A percentile compares a stretch with the other conserved stretches of the same genome.
phyloP scores from a whole-genome alignment of 2,888 invertebrate species.

The Pasiphila rectangulata region DNA sequence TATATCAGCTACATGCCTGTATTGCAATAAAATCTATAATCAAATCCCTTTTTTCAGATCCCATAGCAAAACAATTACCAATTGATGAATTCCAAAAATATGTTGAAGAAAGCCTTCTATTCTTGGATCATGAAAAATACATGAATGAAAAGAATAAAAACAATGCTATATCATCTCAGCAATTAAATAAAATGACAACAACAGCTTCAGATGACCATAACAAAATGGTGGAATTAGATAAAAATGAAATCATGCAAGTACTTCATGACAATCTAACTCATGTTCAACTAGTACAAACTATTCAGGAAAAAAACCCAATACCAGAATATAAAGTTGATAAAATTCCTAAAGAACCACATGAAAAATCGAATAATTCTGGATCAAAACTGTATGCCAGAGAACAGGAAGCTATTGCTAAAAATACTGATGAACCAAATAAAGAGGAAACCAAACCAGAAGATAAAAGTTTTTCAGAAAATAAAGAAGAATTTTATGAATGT shows the following conservation, averaged over 20 bases:
- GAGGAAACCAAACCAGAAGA: too few relatives aligned
- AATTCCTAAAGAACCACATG: too few relatives aligned
- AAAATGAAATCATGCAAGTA: not conserved
- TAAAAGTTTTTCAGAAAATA: not conserved
- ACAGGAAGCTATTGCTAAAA: not conserved
- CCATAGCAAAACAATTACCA: not conserved
- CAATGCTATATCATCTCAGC: not conserved
- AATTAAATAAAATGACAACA: not conserved
- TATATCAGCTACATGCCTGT: too few relatives aligned
- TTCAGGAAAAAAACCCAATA: too few relatives aligned
- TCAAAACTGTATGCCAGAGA: too few relatives aligned
- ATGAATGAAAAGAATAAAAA: not conserved
- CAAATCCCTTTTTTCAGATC: not conserved
- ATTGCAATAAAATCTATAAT: too few relatives aligned
- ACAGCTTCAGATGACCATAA: not conserved
- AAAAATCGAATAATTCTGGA: too few relatives aligned
- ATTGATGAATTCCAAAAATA: slow-evolving; percentile 19
- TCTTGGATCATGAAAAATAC: slow-evolving; percentile 9
- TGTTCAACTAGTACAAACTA: too few relatives aligned
- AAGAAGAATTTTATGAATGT: not conserved
- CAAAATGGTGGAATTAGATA: too few relatives aligned
- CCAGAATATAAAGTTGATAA: too few relatives aligned
- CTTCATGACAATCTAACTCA: not conserved
- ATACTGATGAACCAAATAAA: not conserved
- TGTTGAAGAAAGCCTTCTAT: slow-evolving; percentile 15